Evolutionary conservation across 2,113 vertebrate genomes (phyloP).

Genomic region (Amphiprion ocellaris): DNA sequence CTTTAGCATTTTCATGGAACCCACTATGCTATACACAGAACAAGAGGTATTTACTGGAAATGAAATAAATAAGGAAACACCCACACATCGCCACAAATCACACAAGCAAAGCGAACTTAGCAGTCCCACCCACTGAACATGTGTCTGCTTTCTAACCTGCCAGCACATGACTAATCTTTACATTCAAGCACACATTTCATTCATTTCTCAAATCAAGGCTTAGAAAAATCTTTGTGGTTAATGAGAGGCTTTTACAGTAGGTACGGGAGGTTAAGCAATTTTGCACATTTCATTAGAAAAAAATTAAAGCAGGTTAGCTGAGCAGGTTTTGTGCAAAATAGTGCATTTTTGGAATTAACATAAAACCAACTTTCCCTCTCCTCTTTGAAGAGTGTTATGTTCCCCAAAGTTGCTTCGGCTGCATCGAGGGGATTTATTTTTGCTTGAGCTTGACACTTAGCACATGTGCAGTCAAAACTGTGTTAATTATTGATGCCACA

Average conservation of each 20-base stretch:
- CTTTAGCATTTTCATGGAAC: background rate
- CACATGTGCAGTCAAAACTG: conserved; percentile 47
- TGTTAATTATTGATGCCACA: conserved; percentile 61
- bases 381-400: conserved; percentile 6
- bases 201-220: conserved; percentile 13
- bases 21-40: conserved; percentile 15
- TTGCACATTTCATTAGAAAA: conserved; percentile 15
- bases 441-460: conserved; percentile 45
- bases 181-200: conserved; percentile 7
- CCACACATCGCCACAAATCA: conserved; percentile 22
- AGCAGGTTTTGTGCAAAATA: conserved; percentile 18
- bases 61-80: conserved; percentile 11
- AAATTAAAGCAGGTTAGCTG: background rate
- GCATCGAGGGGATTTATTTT: conserved; percentile 44
- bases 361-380: background rate
- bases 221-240: conserved; percentile 12
- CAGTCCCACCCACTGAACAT: conserved; percentile 31
- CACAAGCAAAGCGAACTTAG: conserved; percentile 14
- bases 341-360: conserved; percentile 29
- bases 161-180: conserved; percentile 33
- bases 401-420: conserved; percentile 19
- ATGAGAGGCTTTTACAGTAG: background rate
- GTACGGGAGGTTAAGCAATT: conserved; percentile 14
- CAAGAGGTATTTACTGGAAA: background rate
- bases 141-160: conserved; percentile 9